phyloP scores from a whole-genome alignment of 1,140 invertebrate species.

The Thaumetopoea pityocampa region DNA sequence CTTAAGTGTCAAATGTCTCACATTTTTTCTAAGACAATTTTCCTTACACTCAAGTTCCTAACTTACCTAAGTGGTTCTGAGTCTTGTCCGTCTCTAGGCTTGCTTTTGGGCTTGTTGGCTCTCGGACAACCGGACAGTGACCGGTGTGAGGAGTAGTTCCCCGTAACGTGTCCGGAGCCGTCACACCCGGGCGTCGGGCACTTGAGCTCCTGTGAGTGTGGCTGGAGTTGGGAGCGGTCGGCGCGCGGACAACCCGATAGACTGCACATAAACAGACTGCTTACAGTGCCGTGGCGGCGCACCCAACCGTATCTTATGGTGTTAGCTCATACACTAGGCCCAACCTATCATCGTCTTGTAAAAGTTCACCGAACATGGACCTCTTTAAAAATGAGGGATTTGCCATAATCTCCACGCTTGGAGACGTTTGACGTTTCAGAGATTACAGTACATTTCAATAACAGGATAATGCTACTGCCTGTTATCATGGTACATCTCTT shows the following conservation, averaged over 20 bases:
- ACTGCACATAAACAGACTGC: slow-evolving; percentile 79
- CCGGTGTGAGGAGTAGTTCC: slow-evolving; percentile 91
- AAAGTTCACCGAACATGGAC: too few species aligned
- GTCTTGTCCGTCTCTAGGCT: slow-evolving; percentile 92
- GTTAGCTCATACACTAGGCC: too few species aligned
- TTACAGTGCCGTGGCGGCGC: slow-evolving; percentile 81
- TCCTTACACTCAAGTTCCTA: not conserved
- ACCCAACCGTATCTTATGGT: slow-evolving; percentile 83
- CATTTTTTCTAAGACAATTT: too few species aligned
- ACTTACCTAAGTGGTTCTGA: slow-evolving; percentile 89
- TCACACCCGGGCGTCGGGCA: slow-evolving; percentile 93
- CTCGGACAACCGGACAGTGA: slow-evolving; percentile 94
- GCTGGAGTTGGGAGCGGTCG: slow-evolving; percentile 93
- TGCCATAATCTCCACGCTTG: too few species aligned
- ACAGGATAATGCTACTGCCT: too few species aligned
- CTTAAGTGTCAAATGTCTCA: too few species aligned
- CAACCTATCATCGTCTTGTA: too few species aligned
- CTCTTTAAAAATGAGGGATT: too few species aligned
- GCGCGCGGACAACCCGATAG: slow-evolving; percentile 94
- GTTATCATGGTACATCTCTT: too few species aligned
- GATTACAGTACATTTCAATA: too few species aligned
- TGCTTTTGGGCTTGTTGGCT: slow-evolving; percentile 94
- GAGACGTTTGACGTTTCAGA: too few species aligned
- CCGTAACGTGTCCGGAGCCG: slow-evolving; percentile 89
- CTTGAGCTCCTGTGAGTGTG: slow-evolving; percentile 86